Conservation (phyloP, 1,140 invertebrate genomes). For the Cyclina sinensis region DNA sequence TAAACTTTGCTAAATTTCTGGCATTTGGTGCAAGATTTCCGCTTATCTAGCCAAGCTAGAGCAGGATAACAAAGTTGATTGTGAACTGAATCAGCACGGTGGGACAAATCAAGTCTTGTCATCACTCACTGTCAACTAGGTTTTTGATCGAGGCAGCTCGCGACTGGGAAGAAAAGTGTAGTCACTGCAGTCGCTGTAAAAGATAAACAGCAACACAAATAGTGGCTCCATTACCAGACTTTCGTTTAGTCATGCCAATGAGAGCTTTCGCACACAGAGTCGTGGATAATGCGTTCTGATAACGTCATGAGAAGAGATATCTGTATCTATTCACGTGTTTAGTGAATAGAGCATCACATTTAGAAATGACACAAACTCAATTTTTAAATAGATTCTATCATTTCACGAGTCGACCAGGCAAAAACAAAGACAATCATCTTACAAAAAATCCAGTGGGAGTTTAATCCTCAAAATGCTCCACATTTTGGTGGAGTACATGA, state of each 20-base stretch:
- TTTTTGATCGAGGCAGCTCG: conserved; percentile 57
- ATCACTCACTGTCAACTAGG: background rate
- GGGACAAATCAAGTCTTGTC: conserved; percentile 42
- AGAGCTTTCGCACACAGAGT: conserved; percentile 30
- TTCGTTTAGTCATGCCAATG: conserved; percentile 17
- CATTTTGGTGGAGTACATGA: too few species aligned
- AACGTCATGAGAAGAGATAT: too few species aligned
- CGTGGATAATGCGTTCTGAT: conserved; percentile 50
- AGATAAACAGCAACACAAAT: conserved; percentile 9
- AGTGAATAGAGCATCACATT: too few species aligned
- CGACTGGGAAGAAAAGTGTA: conserved; percentile 42
- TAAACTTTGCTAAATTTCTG: conserved; percentile 9
- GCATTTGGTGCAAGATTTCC: conserved; percentile 44
- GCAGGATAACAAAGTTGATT: conserved; percentile 32
- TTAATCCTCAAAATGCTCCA: too few species aligned
- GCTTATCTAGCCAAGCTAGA: conserved; percentile 21
- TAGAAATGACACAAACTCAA: too few species aligned
- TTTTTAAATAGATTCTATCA: too few species aligned
- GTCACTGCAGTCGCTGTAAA: conserved; percentile 35
- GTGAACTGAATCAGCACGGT: background rate
- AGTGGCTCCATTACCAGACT: conserved; percentile 54
- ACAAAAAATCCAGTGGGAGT: too few species aligned
- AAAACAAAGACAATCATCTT: too few species aligned
- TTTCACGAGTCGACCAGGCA: too few species aligned
- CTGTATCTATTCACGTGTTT: too few species aligned